Conservation (phyloP, 2,888 invertebrate genomes). For the Conus canariensis region DNA sequence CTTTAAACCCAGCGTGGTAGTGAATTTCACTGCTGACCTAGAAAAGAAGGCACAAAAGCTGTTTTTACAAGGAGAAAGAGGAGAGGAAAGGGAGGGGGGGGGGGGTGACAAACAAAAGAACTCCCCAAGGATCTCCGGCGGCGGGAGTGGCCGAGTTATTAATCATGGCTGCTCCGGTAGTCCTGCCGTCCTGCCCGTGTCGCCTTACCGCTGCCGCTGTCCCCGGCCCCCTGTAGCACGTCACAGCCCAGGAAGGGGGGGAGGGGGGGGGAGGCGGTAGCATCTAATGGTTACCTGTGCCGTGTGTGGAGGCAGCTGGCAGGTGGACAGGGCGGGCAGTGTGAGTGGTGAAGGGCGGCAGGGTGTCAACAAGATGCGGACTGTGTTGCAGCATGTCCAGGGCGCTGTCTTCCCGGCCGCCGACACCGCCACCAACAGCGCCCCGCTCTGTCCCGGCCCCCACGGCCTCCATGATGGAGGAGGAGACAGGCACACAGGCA, state of each 20-base stretch:
- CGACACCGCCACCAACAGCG: not conserved
- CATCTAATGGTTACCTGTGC: conserved; percentile 39
- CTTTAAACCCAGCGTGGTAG: not conserved
- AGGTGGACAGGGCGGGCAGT: not conserved
- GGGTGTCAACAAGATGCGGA: not conserved
- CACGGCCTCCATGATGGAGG: too few relatives aligned
- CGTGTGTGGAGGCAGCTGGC: conserved; percentile 3
- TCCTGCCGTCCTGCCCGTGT: not conserved
- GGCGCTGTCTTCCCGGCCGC: not conserved
- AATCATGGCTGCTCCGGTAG: conserved; percentile 7
- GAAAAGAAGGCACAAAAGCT: not conserved
- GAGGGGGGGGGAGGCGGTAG: not conserved
- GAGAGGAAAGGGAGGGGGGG: not conserved
- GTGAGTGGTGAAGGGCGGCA: conserved; percentile 25
- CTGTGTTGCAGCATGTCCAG: conserved; percentile 30
- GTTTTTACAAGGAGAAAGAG: not conserved
- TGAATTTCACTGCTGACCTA: not conserved
- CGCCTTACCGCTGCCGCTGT: not conserved
- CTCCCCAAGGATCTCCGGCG: not conserved
- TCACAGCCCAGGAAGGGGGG: not conserved
- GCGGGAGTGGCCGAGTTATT: not conserved
- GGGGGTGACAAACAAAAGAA: not conserved
- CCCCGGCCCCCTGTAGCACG: not conserved
- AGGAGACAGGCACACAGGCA: too few relatives aligned
- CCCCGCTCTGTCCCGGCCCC: not conserved